Conservation (phyloP, 2,113 vertebrate genomes). For the Halcyon senegalensis region DNA sequence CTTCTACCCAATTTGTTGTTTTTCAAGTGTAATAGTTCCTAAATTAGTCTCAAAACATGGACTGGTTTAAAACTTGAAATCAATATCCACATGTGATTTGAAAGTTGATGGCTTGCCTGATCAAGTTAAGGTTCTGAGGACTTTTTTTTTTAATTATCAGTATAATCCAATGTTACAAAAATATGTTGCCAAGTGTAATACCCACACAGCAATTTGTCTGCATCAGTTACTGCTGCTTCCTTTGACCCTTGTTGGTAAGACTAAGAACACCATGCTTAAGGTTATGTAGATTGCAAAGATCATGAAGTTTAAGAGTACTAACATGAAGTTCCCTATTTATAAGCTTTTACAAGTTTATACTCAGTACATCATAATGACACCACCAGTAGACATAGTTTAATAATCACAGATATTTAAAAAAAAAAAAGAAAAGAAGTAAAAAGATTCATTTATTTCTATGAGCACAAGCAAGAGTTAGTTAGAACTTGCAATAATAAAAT, state of each 20-base stretch:
- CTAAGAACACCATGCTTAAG: neutral
- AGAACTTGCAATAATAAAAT: neutral
- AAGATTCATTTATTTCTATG: neutral
- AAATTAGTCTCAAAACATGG: conserved; percentile 54
- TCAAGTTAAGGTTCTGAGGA: neutral
- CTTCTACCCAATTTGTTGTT: conserved; percentile 51
- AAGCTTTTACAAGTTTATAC: neutral
- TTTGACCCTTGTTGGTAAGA: neutral
- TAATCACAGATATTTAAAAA: neutral
- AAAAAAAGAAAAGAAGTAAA: rapidly evolving
- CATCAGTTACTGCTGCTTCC: neutral
- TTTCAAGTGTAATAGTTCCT: conserved; percentile 54
- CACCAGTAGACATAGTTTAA: neutral
- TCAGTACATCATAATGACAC: neutral
- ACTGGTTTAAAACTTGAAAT: conserved; percentile 44
- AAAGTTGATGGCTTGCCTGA: neutral
- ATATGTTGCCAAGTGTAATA: neutral
- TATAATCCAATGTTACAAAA: neutral
- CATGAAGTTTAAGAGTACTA: neutral
- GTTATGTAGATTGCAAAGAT: neutral
- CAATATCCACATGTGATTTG: neutral
- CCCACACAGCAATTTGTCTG: neutral
- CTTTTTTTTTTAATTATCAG: neutral
- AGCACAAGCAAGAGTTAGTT: neutral
- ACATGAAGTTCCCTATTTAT: neutral